Evolutionary conservation across 2,888 invertebrate species (phyloP), one percentile per base, ranked within the genome.

Genomic region (Pharmacophagus antenor): DNA sequence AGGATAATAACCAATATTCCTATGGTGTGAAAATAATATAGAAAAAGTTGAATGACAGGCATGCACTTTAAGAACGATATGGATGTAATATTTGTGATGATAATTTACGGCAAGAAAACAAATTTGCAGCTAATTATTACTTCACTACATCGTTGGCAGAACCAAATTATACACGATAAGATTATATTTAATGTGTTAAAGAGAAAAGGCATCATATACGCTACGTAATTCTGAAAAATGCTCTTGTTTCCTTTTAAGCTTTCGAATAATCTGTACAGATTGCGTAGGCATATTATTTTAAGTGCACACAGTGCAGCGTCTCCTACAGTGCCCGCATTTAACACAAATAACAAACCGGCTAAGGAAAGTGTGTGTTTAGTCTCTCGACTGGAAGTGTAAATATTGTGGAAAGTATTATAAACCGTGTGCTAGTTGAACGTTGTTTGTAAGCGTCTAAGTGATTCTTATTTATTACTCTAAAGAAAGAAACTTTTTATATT

Each of bases 391-490:
- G 42, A 58, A 56, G 22, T 50, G 54, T 62, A 62, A 58, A 58
- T 58, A 56, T 58, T 52, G 55, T 59, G 56, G 54, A 55, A 56
- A 62, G 56, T 55, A 56, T 58, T 56, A 48, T 58, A 62, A 58
- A 62, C 58, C 55, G 47, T 48, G 42, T 55, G 54, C 23, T 54
- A 56, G 49, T 54, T 23, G 51, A 31, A 25, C 37, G 15, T 5
- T 46, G 52, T 51, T 56, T 49, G 53, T 51, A 31, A 54, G 54
- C 23, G 21, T 37, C 37, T 51, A 58, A 54, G 42, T 50, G 53
- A 55, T 49, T 22, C 59, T 53, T 51, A 54, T 56, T 56, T 54
- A 60, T 57, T 44, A 23, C 47, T 48, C 23, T 31, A 56, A 47
- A 55, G n/a, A 55, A 18, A 20, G 18, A 44, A 44, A 44, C 18